These are phyloP conservation scores for Zaprionus taronus DNA, from an alignment of 1,140 invertebrate species.

Conservation along the genomic window DNA sequence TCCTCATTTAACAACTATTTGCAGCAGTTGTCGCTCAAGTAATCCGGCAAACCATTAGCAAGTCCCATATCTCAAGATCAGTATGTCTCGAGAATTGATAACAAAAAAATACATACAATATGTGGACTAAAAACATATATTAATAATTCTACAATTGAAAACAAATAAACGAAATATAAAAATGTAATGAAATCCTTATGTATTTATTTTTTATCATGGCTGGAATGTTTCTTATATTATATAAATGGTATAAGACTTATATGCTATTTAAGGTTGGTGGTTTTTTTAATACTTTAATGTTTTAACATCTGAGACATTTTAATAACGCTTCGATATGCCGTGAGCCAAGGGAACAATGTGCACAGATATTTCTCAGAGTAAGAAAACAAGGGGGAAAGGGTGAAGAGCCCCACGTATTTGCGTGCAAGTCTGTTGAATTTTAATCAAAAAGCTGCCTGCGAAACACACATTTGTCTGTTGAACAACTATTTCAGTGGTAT, in stretches of 20 bases:
- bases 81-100: conserved; percentile 7
- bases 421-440: conserved; percentile 62
- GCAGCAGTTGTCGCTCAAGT: conserved; percentile 3
- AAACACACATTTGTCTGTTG: conserved; percentile 3
- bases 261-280: too few relatives aligned
- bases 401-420: conserved; percentile 9
- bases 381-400: background rate
- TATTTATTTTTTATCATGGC: background rate
- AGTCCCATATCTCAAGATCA: background rate
- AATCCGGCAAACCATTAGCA: background rate
- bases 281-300: too few relatives aligned
- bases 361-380: conserved; percentile 4
- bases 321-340: background rate
- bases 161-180: conserved; percentile 31
- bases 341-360: conserved; percentile 47
- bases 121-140: background rate
- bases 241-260: too few relatives aligned
- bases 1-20: conserved; percentile 21
- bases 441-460: conserved; percentile 52
- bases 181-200: background rate
- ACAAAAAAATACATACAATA: conserved; percentile 20
- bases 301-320: too few relatives aligned
- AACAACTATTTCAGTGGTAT: background rate
- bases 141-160: conserved; percentile 4
- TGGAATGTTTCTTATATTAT: too few relatives aligned